These are phyloP conservation scores for Habrosyne pyritoides DNA, from an alignment of 2,888 invertebrate genomes.

Conservation along the genomic window DNA sequence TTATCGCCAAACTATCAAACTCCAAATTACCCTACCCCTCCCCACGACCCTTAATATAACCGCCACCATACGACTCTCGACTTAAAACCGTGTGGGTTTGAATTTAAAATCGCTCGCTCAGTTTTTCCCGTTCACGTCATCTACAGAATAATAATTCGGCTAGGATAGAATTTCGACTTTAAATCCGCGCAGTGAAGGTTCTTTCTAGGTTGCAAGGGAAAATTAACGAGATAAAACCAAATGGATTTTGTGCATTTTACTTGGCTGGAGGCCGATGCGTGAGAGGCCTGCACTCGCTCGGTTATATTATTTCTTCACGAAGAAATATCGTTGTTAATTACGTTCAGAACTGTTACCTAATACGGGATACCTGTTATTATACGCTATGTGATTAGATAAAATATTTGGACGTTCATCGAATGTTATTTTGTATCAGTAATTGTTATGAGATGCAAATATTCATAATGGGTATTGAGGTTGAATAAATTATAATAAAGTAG, in stretches of 20 bases:
- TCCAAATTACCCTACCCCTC: conserved; percentile 16
- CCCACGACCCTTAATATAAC: conserved; percentile 56
- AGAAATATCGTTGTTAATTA: conserved; percentile 5
- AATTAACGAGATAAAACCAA: conserved; percentile 74
- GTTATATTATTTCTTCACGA: conserved; percentile 1
- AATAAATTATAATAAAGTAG: background rate
- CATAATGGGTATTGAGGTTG: background rate
- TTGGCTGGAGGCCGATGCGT: conserved; percentile 51
- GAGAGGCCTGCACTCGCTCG: conserved; percentile 7
- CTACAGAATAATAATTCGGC: conserved; percentile 52
- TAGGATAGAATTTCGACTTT: conserved; percentile 37
- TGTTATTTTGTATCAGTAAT: conserved; percentile 2
- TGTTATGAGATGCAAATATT: background rate
- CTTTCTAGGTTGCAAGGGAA: conserved; percentile 28
- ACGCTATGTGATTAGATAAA: conserved; percentile 2
- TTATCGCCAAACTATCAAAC: conserved; percentile 19
- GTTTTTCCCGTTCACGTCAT: conserved; percentile 56
- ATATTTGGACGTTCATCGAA: conserved; percentile 4
- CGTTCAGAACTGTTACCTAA: conserved; percentile 1
- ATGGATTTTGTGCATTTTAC: conserved; percentile 81
- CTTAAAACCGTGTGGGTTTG: conserved; percentile 42
- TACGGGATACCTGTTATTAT: conserved; percentile 2
- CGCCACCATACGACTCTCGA: conserved; percentile 40
- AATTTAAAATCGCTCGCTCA: conserved; percentile 52
- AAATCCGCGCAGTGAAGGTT: conserved; percentile 27